These are phyloP conservation scores for Akabosia matsudoensis DNA, from an alignment of 1,140 invertebrate species.

Conservation along the genomic window DNA sequence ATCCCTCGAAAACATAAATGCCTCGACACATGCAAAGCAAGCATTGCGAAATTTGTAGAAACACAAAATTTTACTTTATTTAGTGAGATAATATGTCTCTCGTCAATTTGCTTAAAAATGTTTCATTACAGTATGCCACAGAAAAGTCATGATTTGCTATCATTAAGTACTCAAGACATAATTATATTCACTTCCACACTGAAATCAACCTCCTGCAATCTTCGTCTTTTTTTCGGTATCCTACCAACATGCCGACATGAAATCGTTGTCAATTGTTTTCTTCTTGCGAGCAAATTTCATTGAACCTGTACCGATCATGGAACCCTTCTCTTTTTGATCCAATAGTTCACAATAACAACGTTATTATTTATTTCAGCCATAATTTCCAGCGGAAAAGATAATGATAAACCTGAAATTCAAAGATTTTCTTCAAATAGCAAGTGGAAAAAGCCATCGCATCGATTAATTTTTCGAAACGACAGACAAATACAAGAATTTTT, in stretches of 20 bases:
- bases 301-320: background rate
- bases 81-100: too few relatives aligned
- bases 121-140: too few relatives aligned
- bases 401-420: background rate
- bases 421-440: constrained; percentile 3
- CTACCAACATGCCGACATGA: too few relatives aligned
- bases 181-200: too few relatives aligned
- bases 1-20: background rate
- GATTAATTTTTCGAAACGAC: background rate
- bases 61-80: too few relatives aligned
- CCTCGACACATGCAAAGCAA: background rate
- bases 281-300: too few relatives aligned
- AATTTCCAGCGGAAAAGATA: constrained; percentile 17
- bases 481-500: background rate
- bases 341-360: constrained; percentile 2
- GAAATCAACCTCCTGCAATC: too few relatives aligned
- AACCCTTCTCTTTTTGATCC: background rate
- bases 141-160: too few relatives aligned
- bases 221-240: too few relatives aligned
- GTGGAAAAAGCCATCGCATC: background rate
- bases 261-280: too few relatives aligned
- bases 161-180: too few relatives aligned
- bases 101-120: too few relatives aligned
- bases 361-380: background rate
- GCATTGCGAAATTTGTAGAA: background rate